A percentile compares a stretch with the other conserved stretches of the same genome.
These are phyloP conservation scores for Scaptomyza reducta DNA, from an alignment of 2,888 invertebrate species.

Conservation along the genomic window DNA sequence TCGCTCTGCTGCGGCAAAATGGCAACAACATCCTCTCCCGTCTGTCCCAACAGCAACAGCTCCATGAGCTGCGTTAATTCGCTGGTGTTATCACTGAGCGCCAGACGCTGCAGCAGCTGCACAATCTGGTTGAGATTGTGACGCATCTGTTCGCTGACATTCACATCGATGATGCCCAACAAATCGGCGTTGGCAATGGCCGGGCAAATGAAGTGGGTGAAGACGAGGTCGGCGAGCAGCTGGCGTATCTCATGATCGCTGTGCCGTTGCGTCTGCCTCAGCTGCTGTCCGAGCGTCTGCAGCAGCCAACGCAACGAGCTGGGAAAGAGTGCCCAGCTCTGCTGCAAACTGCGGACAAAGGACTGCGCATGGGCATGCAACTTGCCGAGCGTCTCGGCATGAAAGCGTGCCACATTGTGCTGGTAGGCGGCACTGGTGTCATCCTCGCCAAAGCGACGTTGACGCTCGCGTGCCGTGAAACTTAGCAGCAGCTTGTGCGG, in stretches of 20 bases:
- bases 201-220: constrained; percentile 97
- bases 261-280: constrained; percentile 85
- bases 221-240: constrained; percentile 96
- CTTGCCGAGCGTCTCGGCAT: constrained; percentile 91
- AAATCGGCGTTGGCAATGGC: constrained; percentile 98
- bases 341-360: constrained; percentile 92
- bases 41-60: constrained; percentile 85
- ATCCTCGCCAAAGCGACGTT: constrained; percentile 89
- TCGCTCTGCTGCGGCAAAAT: constrained; percentile 85
- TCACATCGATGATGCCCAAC: constrained; percentile 96
- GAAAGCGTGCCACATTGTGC: constrained; percentile 90
- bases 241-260: constrained; percentile 84
- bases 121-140: constrained; percentile 96
- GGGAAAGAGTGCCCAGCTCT: constrained; percentile 96
- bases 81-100: constrained; percentile 90
- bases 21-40: constrained; percentile 83
- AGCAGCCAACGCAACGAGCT: constrained; percentile 95
- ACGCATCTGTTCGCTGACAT: constrained; percentile 94
- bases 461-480: constrained; percentile 76
- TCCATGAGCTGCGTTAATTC: constrained; percentile 92
- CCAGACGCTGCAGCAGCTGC: constrained; percentile 95
- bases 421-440: constrained; percentile 90
- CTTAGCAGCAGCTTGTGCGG: constrained; percentile 89
- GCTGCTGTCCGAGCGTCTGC: constrained; percentile 90
- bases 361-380: constrained; percentile 91